phyloP scores from a whole-genome alignment of 2,113 vertebrate genomes.

The Sinocyclocheilus anophthalmus region DNA sequence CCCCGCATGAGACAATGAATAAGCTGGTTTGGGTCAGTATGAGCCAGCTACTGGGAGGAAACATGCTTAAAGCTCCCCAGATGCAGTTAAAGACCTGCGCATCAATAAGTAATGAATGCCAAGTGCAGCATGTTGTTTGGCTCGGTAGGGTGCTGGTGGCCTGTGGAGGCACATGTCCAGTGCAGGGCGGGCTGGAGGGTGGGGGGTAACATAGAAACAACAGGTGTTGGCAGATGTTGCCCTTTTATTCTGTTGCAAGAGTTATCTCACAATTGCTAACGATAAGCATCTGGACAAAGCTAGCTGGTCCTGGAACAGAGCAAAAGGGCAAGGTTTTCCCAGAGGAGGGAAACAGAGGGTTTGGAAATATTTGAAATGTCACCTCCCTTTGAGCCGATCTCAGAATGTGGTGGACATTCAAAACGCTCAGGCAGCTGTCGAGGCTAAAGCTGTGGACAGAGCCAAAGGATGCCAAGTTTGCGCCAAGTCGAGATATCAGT shows the following conservation, averaged over 20 bases:
- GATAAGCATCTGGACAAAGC: slow-evolving; percentile 38
- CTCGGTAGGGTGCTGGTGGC: slow-evolving; percentile 64
- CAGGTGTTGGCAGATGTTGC: slow-evolving; percentile 35
- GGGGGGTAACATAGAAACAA: slow-evolving; percentile 22
- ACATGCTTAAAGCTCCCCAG: slow-evolving; percentile 62
- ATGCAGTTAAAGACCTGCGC: slow-evolving; percentile 73
- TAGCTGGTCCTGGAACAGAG: slow-evolving; percentile 6
- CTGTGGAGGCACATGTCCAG: slow-evolving; percentile 53
- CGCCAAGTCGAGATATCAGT: slow-evolving; percentile 46
- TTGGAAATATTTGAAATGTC: slow-evolving; percentile 71
- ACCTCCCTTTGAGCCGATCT: slow-evolving; percentile 67
- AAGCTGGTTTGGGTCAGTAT: slow-evolving; percentile 62
- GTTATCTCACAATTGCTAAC: slow-evolving; percentile 26
- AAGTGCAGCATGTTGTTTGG: slow-evolving; percentile 72
- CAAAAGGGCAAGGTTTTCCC: slow-evolving; percentile 25
- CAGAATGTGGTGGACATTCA: slow-evolving; percentile 64
- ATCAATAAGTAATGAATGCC: slow-evolving; percentile 83
- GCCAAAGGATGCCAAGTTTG: slow-evolving; percentile 62
- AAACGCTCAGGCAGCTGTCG: slow-evolving; percentile 72
- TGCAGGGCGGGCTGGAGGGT: slow-evolving; percentile 55
- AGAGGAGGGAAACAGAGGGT: slow-evolving; percentile 54
- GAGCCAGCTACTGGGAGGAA: slow-evolving; percentile 62
- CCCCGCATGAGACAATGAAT: slow-evolving; percentile 56
- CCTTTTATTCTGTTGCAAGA: slow-evolving; percentile 31
- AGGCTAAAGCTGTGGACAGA: slow-evolving; percentile 64